A percentile compares a stretch with the other conserved stretches of the same genome.
These are phyloP conservation scores for Megalonaias nervosa DNA, from an alignment of 1,140 invertebrate genomes.

Conservation along the genomic window DNA sequence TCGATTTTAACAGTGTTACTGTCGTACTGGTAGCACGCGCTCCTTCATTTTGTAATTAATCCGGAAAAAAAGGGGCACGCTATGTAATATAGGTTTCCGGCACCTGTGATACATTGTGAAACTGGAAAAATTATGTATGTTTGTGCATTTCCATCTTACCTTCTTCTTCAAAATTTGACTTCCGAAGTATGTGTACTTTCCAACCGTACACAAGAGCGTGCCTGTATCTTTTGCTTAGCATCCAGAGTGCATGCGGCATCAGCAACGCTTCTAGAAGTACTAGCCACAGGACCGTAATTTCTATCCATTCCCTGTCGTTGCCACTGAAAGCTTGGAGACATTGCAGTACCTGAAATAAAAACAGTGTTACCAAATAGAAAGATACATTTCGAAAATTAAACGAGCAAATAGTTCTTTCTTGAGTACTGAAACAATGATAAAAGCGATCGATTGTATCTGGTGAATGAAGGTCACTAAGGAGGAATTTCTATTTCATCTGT, in stretches of 20 bases:
- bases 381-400: too few relatives aligned
- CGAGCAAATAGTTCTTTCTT: too few relatives aligned
- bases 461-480: too few relatives aligned
- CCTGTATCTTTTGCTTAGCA: conserved; percentile 47
- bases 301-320: conserved; percentile 22
- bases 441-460: too few relatives aligned
- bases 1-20: too few relatives aligned
- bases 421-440: too few relatives aligned
- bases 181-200: conserved; percentile 44
- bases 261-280: conserved; percentile 39
- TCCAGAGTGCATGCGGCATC: conserved; percentile 52
- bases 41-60: not conserved
- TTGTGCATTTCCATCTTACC: conserved; percentile 24
- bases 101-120: not conserved
- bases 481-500: too few relatives aligned
- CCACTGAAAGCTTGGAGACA: conserved; percentile 40
- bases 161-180: conserved; percentile 39
- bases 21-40: too few relatives aligned
- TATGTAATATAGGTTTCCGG: not conserved
- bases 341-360: conserved; percentile 43
- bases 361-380: too few relatives aligned
- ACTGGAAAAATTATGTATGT: not conserved
- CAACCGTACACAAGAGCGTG: conserved; percentile 51
- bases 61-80: not conserved
- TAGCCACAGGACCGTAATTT: conserved; percentile 40